These are phyloP conservation scores for Caenorhabditis wallacei DNA, from an alignment of 2,888 invertebrate species.

Conservation along the genomic window DNA sequence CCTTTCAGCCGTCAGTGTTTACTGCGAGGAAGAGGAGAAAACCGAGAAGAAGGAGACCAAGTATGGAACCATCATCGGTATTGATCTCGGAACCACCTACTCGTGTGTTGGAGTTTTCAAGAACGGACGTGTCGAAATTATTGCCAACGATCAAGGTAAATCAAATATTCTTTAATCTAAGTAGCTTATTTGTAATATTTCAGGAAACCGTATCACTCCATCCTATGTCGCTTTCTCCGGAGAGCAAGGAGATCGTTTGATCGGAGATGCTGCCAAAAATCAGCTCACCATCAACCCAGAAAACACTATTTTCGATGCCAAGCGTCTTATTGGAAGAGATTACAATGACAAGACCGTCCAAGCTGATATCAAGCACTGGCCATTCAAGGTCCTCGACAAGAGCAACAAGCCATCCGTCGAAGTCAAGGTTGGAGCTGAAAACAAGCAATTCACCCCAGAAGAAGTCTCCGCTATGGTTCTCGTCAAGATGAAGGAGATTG, in stretches of 20 bases:
- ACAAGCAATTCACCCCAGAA: conserved; percentile 95
- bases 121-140: conserved; percentile 84
- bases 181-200: neutral
- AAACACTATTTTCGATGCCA: conserved; percentile 98
- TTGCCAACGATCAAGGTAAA: conserved; percentile 83
- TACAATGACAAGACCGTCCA: conserved; percentile 95
- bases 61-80: conserved; percentile 83
- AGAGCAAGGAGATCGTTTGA: conserved; percentile 84
- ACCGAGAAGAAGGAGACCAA: conserved; percentile 77
- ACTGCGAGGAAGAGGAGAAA: conserved; percentile 74
- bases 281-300: conserved; percentile 99
- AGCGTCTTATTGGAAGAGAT: conserved; percentile 96
- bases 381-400: conserved; percentile 93
- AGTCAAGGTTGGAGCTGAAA: conserved; percentile 89
- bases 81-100: conserved; percentile 84
- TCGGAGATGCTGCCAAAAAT: conserved; percentile 98
- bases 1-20: conserved; percentile 71
- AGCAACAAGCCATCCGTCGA: conserved; percentile 95
- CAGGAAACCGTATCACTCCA: conserved; percentile 82
- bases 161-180: neutral
- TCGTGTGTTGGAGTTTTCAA: conserved; percentile 84
- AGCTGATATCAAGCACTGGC: conserved; percentile 96
- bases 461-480: conserved; percentile 98
- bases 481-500: conserved; percentile 83
- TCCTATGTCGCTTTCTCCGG: conserved; percentile 83